These are phyloP conservation scores for Lagorchestes hirsutus DNA, from an alignment of 2,797 vertebrate genomes.

Conservation along the genomic window DNA sequence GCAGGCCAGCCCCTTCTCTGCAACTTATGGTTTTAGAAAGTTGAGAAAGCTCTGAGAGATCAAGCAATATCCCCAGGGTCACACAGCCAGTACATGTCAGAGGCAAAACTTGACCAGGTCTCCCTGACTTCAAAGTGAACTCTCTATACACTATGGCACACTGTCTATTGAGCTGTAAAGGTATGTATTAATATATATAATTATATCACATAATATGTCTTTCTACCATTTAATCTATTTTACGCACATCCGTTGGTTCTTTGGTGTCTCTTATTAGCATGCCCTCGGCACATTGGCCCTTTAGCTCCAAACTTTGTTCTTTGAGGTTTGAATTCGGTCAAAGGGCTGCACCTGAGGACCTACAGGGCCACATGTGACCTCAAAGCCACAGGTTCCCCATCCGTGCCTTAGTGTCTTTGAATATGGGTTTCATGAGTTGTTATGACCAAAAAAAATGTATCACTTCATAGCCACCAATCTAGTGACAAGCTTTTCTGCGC, in stretches of 20 bases:
- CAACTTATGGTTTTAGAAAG: background rate
- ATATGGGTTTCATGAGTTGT: background rate
- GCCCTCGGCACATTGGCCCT: no score
- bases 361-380: no score
- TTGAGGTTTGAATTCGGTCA: no score
- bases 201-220: background rate
- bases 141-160: background rate
- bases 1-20: background rate
- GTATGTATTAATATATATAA: background rate
- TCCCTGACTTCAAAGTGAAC: background rate
- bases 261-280: background rate
- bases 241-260: background rate
- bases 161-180: background rate
- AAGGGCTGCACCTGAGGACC: no score
- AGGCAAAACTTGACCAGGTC: background rate
- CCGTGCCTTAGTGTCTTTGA: background rate
- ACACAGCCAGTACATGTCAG: background rate
- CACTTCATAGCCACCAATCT: background rate
- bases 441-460: background rate
- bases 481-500: background rate
- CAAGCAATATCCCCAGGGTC: background rate
- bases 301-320: no score
- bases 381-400: no score
- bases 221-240: background rate
- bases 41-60: background rate